Evolutionary conservation across 2,888 invertebrate species (phyloP).

Genomic region (Dynastes hyllus): DNA sequence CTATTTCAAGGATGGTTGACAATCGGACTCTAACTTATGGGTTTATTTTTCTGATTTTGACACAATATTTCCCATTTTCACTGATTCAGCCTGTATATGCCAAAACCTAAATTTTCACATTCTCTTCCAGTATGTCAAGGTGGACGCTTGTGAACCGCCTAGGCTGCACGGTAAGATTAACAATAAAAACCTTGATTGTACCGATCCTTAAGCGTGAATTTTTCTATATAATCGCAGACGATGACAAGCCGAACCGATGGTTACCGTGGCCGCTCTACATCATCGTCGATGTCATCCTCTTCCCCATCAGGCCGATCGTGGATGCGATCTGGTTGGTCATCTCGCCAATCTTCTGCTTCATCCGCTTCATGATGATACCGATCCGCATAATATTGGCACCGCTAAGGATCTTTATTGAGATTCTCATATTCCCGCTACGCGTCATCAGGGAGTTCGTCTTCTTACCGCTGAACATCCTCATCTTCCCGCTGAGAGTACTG

Average conservation of each 20-base stretch:
- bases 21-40: too few relatives aligned
- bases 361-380: constrained; percentile 15
- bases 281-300: constrained; percentile 18
- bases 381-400: constrained; percentile 12
- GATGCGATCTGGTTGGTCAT: background rate
- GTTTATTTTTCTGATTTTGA: too few relatives aligned
- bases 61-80: too few relatives aligned
- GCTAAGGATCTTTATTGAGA: background rate
- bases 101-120: background rate
- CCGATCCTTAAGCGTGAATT: background rate
- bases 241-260: background rate
- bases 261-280: constrained; percentile 23
- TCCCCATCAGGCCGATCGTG: constrained; percentile 30
- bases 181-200: background rate
- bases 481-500: constrained; percentile 61
- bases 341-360: constrained; percentile 11
- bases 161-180: background rate
- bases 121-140: background rate
- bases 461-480: constrained; percentile 32
- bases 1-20: too few relatives aligned
- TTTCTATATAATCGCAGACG: background rate
- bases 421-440: background rate
- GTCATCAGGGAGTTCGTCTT: constrained; percentile 35
- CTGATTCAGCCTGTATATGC: background rate
- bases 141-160: constrained; percentile 10